Evolutionary conservation across 2,888 invertebrate genomes (phyloP).

Genomic region (Dryococelus australis): DNA sequence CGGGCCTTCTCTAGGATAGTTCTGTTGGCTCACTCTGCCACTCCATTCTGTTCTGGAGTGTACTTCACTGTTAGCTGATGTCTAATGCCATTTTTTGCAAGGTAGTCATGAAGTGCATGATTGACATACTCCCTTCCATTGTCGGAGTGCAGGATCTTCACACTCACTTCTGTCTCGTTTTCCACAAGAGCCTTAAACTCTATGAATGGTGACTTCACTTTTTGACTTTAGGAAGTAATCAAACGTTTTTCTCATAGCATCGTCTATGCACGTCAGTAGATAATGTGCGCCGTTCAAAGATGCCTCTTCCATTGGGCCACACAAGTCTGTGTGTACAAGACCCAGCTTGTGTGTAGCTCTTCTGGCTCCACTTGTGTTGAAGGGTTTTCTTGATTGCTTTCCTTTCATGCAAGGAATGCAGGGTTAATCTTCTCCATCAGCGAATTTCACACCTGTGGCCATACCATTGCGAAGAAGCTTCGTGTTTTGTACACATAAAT

Average conservation of each 20-base stretch:
- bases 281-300: constrained; percentile 50
- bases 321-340: no score
- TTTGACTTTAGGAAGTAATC: constrained; percentile 52
- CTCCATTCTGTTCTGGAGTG: constrained; percentile 56
- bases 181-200: constrained; percentile 51
- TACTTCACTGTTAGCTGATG: constrained; percentile 52
- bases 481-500: no score
- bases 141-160: constrained; percentile 53
- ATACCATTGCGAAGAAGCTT: no score
- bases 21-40: constrained; percentile 17
- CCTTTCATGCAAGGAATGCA: no score
- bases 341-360: no score
- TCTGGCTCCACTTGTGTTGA: no score
- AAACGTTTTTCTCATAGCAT: constrained; percentile 50
- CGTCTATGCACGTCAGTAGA: constrained; percentile 55
- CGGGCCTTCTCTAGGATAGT: constrained; percentile 47
- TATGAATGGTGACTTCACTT: constrained; percentile 50
- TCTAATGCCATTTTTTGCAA: constrained; percentile 50
- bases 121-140: constrained; percentile 43
- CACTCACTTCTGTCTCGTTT: constrained; percentile 48
- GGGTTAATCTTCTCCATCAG: no score
- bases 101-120: constrained; percentile 48
- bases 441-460: no score
- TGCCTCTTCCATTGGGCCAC: no score
- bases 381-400: no score